A percentile compares a stretch with the other conserved stretches of the same genome.
phyloP scores from a whole-genome alignment of 2,888 invertebrate genomes.

The Graphium colonna region DNA sequence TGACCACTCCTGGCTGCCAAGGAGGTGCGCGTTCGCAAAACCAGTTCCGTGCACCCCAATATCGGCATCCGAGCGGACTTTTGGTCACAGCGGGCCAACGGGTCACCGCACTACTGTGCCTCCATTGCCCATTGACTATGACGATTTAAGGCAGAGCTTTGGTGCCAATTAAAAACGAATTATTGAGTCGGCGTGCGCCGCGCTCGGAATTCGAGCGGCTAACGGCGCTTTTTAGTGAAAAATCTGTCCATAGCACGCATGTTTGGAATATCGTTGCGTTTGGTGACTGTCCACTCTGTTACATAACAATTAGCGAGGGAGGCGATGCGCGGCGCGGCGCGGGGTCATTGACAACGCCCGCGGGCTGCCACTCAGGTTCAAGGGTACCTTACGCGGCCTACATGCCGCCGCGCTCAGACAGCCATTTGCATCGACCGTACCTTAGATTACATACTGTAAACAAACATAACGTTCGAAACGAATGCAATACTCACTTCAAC shows the following conservation, averaged over 20 bases:
- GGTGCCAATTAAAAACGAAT: constrained; percentile 21
- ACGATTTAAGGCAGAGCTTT: constrained; percentile 6
- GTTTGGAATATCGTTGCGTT: constrained; percentile 51
- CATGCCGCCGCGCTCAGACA: constrained; percentile 42
- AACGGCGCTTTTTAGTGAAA: constrained; percentile 9
- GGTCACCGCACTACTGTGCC: constrained; percentile 27
- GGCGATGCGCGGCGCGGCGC: constrained; percentile 60
- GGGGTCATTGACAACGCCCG: constrained; percentile 82
- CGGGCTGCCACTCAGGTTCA: constrained; percentile 80
- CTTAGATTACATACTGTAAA: too few relatives aligned
- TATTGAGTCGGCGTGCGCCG: constrained; percentile 5
- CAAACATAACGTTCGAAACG: too few relatives aligned
- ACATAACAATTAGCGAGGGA: constrained; percentile 72
- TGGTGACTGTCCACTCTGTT: constrained; percentile 62
- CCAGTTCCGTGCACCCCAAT: constrained; percentile 72
- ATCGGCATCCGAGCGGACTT: constrained; percentile 41
- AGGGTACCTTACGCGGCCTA: constrained; percentile 70
- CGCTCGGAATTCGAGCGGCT: constrained; percentile 9
- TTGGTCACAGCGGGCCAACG: constrained; percentile 30
- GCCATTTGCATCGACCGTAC: too few relatives aligned
- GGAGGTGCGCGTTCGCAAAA: constrained; percentile 67
- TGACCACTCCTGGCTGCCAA: constrained; percentile 72
- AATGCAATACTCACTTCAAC: too few relatives aligned
- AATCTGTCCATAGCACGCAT: constrained; percentile 29
- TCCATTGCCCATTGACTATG: constrained; percentile 11